Evolutionary conservation across 2,888 invertebrate genomes (phyloP).

Genomic region (Physocephala rufipes): DNA sequence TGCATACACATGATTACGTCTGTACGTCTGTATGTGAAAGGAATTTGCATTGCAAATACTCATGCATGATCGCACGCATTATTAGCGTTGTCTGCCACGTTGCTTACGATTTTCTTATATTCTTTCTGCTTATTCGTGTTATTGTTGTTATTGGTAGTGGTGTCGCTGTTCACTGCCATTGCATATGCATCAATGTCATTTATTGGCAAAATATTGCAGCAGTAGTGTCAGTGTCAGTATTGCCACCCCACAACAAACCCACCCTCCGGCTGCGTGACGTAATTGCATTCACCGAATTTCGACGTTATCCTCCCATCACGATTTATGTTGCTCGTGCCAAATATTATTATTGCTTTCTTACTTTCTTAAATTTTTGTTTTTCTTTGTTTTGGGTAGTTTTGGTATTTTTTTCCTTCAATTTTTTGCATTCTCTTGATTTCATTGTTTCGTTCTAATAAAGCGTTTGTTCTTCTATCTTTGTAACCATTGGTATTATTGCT

Average conservation of each 20-base stretch:
- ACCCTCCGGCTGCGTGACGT: slow-evolving; percentile 38
- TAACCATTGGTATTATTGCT: too few relatives aligned
- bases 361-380: too few relatives aligned
- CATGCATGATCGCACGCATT: slow-evolving; percentile 27
- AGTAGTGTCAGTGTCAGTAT: slow-evolving; percentile 3
- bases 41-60: background rate
- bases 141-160: background rate
- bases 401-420: too few relatives aligned
- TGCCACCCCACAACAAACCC: too few relatives aligned
- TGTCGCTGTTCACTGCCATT: slow-evolving; percentile 7
- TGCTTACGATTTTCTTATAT: slow-evolving; percentile 23
- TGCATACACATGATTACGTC: background rate
- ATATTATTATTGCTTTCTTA: background rate
- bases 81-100: slow-evolving; percentile 46
- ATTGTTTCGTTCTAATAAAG: background rate
- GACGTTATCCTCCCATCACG: slow-evolving; percentile 43
- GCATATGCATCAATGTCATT: slow-evolving; percentile 4
- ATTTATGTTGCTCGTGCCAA: background rate
- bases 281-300: slow-evolving; percentile 50
- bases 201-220: slow-evolving; percentile 8
- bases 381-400: background rate
- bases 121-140: background rate
- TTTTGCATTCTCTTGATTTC: background rate
- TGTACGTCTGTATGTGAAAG: background rate
- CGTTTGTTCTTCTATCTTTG: background rate